Conservation (phyloP, 64 coral and sea anemone genomes). For the Pachyseris speciosa region DNA sequence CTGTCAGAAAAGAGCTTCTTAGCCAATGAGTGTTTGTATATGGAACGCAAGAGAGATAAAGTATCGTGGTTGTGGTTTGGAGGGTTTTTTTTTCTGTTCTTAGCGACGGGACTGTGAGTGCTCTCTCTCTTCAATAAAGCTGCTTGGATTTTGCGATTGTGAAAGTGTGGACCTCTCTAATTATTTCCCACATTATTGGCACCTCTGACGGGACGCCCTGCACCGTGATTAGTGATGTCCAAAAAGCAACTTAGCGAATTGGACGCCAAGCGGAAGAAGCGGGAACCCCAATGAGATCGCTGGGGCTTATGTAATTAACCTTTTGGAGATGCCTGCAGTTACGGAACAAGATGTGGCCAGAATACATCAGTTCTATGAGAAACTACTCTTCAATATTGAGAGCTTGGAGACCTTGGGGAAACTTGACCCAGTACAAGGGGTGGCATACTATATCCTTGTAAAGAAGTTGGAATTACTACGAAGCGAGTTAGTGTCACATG, state of each 20-base stretch:
- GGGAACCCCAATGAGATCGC: constrained; percentile 21
- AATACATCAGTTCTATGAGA: constrained; percentile 39
- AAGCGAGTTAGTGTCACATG: constrained; percentile 10
- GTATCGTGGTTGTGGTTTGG: no score
- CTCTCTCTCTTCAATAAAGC: no score
- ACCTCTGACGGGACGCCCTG: background rate
- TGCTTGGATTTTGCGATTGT: no score
- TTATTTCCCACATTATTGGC: constrained; percentile 5
- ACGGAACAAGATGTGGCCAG: constrained; percentile 25
- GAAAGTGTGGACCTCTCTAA: constrained; percentile 1
- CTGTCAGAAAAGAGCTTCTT: no score
- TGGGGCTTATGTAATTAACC: constrained; percentile 31
- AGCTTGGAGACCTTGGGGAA: constrained; percentile 43
- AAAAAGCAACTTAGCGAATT: background rate
- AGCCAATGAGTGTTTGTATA: no score
- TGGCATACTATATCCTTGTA: constrained; percentile 5
- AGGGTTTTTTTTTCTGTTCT: no score
- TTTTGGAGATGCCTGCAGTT: constrained; percentile 21
- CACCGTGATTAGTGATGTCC: background rate
- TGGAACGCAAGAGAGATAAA: no score
- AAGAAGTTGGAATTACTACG: constrained; percentile 22
- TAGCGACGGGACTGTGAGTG: no score
- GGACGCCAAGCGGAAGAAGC: background rate
- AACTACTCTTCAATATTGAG: constrained; percentile 13
- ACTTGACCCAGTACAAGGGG: background rate